Percentiles rank a stretch among this genome's conserved stretches.
phyloP scores from a whole-genome alignment of 2,797 vertebrate species.

The Spinibarbus caldwelli region DNA sequence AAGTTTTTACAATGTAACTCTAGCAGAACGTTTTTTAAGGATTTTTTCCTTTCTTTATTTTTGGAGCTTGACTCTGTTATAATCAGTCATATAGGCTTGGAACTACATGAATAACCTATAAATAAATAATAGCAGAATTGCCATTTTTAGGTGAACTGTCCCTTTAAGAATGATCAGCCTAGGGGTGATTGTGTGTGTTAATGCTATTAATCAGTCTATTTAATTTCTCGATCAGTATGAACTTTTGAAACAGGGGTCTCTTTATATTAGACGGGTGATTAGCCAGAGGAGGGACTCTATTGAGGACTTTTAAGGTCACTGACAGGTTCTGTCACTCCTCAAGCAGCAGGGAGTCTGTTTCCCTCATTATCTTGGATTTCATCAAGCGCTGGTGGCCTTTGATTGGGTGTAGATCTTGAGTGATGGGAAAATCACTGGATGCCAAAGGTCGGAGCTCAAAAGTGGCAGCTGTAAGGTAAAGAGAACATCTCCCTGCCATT shows the following conservation, averaged over 20 bases:
- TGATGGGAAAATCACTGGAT: conserved; percentile 40
- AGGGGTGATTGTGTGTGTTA: background rate
- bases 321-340: conserved; percentile 37
- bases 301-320: conserved; percentile 10
- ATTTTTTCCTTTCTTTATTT: background rate
- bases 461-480: conserved; percentile 5
- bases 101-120: background rate
- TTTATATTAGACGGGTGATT: conserved; percentile 22
- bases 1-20: background rate
- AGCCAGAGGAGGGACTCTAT: background rate
- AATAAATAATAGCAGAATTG: background rate
- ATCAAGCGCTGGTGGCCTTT: conserved; percentile 34
- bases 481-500: conserved; percentile 36
- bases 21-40: too few relatives aligned
- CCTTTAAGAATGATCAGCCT: background rate
- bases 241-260: background rate
- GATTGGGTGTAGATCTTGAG: conserved; percentile 39
- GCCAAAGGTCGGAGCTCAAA: conserved; percentile 29
- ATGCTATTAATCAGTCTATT: conserved; percentile 24
- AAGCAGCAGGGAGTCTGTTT: conserved; percentile 8
- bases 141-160: background rate
- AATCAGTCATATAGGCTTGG: background rate
- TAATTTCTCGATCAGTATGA: background rate
- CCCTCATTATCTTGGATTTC: conserved; percentile 35
- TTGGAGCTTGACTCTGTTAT: background rate